Base-by-base conservation (phyloP, 1,140 invertebrate species). In the Zaprionus inermis region DNA sequence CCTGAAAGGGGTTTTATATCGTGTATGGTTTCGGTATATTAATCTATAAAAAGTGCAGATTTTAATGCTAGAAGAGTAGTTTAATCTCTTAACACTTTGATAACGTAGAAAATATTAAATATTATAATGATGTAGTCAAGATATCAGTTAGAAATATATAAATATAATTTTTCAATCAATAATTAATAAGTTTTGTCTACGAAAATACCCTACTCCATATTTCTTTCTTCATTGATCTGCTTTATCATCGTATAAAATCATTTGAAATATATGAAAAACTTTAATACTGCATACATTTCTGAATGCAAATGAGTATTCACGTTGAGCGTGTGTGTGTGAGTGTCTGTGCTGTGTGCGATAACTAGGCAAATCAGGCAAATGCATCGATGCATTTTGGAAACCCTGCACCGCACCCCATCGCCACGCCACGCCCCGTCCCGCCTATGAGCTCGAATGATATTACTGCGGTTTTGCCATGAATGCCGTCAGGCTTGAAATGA, bases 361-460 rank as follows among this genome's bases (percentile, higher is more conserved):
- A 71, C 72, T 54, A 64, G 68, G 56, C 73, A 61, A 76, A 76
- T 72, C 59, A 72, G 68, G 22, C 54, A 71, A 64, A 44, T 64
- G 34, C 61, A 76, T 22, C 34, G 54, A 76, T 55, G 60, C 68
- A 70, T 71, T 71, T 65, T 57, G 46, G 14, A 28, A 28, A 28
- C 24, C 24, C 24, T 28, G 24, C 24, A 3, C 24, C 5, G 24
- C 32, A 7, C 14, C 57, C 28, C 28, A 28, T 28, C 2, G 24
- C n/a, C 14, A 14, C 12, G 10, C 14, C n/a, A 6, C n/a, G n/a
- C 6, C 7, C 3, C 16, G 7, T 5, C n/a, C 38, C n/a, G n/a
- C 7, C 14, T 16, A 18, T 58, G n/a, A n/a, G 52, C 46, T 60
- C 44, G 54, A 38, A 54, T 60, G 56, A 60, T 66, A 60, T 72